Evolutionary conservation across 2,888 invertebrate genomes (phyloP).

Genomic region (Toxonevra muliebris): DNA sequence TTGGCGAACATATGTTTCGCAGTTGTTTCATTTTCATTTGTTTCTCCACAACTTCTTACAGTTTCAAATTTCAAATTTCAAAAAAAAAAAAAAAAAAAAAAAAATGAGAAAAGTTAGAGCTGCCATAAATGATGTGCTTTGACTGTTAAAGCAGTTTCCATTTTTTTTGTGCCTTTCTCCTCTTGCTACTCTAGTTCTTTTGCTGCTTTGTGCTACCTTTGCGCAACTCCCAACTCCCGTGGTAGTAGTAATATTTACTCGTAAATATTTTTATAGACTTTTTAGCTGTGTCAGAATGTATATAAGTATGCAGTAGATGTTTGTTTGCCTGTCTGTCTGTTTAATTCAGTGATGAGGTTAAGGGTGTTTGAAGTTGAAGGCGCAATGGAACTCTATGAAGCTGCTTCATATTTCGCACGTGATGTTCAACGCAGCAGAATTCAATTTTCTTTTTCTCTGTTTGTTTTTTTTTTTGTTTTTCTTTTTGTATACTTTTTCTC

Average conservation of each 20-base stretch:
- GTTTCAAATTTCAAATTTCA: neutral
- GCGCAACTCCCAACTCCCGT: slow-evolving; percentile 4
- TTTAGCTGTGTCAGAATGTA: slow-evolving; percentile 12
- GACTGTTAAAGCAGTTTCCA: neutral
- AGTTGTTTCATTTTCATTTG: too few relatives aligned
- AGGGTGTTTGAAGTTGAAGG: slow-evolving; percentile 30
- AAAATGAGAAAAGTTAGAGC: slow-evolving; percentile 23
- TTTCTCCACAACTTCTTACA: too few relatives aligned
- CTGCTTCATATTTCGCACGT: slow-evolving; percentile 40
- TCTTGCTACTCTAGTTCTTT: neutral
- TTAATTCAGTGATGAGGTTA: neutral
- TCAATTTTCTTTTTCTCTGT: slow-evolving; percentile 44
- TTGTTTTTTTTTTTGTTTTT: neutral
- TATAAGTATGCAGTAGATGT: too few relatives aligned
- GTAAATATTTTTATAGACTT: slow-evolving; percentile 56
- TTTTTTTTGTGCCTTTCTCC: neutral
- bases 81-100: neutral
- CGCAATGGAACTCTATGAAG: neutral
- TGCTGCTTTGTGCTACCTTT: neutral
- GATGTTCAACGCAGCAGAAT: slow-evolving; percentile 37
- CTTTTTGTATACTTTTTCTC: neutral
- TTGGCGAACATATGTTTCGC: too few relatives aligned
- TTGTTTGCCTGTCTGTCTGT: slow-evolving; percentile 12
- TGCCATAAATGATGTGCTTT: neutral
- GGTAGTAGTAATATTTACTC: slow-evolving; percentile 48